Evolutionary conservation across 1,140 invertebrate species (phyloP), one percentile per base, ranked within the genome.

Genomic region (Pantala flavescens): DNA sequence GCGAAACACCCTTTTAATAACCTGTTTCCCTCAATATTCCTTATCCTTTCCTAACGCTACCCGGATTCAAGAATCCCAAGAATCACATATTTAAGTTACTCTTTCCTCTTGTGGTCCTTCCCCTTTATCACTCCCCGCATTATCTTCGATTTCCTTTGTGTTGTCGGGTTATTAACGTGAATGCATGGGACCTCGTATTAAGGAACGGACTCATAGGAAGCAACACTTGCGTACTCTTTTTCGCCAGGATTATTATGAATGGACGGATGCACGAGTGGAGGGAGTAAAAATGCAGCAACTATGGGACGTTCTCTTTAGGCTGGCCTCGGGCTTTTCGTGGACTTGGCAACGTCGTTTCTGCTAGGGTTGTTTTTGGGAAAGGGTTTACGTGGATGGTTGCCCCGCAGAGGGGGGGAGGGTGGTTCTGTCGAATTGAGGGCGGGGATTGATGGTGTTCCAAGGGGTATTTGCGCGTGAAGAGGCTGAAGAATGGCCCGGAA

Each of bases 331-430:
- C 28, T 36, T 36, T 36, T 36, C 28, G 28, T 36, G 9, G 28
- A 63, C 12, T 63, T 63, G 49, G 49, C 49, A 63, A 63, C 49
- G 49, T 63, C 49, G 49, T 63, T 21, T 21, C 49, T 63, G 49
- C 49, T 63, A 19, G 14, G 49, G 49, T 63, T 63, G 49, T 63
- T 63, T 63, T 63, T 3, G 49, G 49, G 49, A 63, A 63, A 21
- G 49, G 49, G 49, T 63, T 63, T 63, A 63, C 49, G 49, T 63
- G 49, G 49, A 63, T 63, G 49, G 49, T 63, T 63, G n/a, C 16
- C 12, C 12, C 49, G n/a, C 12, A 7, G 43, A 49, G 43, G 43
- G 49, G 49, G 49, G 49, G 49, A 63, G 49, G 12, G 12, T 63
- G 28, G 28, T 36, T 36, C 9, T 7, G 49, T 63, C 49, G n/a